Evolutionary conservation across 64 coral and sea anemone genomes (phyloP), one percentile per base, ranked within the genome.

Genomic region (Acropora yongei): DNA sequence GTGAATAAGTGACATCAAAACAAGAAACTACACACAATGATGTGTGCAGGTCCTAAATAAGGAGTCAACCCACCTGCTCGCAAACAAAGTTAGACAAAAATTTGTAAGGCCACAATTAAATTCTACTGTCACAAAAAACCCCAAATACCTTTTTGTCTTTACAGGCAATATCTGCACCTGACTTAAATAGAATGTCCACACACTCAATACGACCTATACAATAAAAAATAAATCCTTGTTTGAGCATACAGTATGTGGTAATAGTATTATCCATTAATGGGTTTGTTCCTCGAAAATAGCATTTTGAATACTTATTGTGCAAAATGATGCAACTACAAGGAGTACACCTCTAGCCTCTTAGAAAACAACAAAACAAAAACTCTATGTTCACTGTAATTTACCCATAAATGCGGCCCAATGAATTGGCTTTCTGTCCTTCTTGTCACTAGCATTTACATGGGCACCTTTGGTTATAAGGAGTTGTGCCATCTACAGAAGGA

Each of bases 331-430:
- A 55, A 55, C 51, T 55, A 4, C 51, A 55, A 5, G 4, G 51
- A 55, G 4, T 5, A 55, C 51, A 55, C 4, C 51, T 55, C 9
- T 55, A 13, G 16, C 60, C 16, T 63, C 60, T 30, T 30, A 30
- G 0, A 53, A 53, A 53, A 53, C 5, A 53, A 55, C 51, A 7
- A 10, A 55, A 5, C 51, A 55, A 55, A 55, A 10, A 7, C 5
- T 55, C 10, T 10, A 55, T 55, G 51, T 55, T 0, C 51, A 55
- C 51, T 50, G 55, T 72, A 8, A 48, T 91, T 93, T 60, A 99
- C 97, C 97, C 90, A 96, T 95, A 67, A 91, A 96, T 14, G 97
- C 97, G 47, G 97, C 97, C 97, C 97, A 99, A 72, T 99, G 97
- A n/a, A 99, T 96, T 20, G 97, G 94, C 41, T 92, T 82, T 79